Evolutionary conservation across 2,888 invertebrate species (phyloP).

Genomic region (Drosophila aldrichi): DNA sequence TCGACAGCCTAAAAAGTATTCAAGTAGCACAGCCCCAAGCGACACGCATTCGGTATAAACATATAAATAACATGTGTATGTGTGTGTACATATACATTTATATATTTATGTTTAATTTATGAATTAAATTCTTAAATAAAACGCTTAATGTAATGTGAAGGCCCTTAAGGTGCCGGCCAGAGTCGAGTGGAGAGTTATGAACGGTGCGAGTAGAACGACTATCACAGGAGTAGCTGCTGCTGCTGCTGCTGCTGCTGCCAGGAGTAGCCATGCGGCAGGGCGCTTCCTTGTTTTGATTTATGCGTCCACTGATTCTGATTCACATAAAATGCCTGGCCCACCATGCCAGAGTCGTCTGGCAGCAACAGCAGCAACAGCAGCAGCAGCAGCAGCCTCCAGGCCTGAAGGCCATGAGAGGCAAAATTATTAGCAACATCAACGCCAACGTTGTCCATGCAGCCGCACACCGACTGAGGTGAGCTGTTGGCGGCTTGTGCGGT

Average conservation of each 20-base stretch:
- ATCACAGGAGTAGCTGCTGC: constrained; percentile 21
- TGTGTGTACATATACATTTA: background rate
- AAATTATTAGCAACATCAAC: constrained; percentile 65
- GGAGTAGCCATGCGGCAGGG: constrained; percentile 31
- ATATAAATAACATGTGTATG: constrained; percentile 3
- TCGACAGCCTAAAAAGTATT: constrained; percentile 1
- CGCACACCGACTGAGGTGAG: constrained; percentile 54
- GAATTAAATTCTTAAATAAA: constrained; percentile 34
- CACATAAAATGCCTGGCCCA: constrained; percentile 46
- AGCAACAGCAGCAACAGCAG: constrained; percentile 3
- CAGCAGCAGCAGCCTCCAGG: constrained; percentile 4
- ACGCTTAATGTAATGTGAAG: constrained; percentile 25
- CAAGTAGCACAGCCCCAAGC: background rate
- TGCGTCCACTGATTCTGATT: constrained; percentile 58
- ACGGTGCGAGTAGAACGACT: constrained; percentile 8
- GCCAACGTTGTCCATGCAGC: constrained; percentile 35
- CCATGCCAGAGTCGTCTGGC: constrained; percentile 14
- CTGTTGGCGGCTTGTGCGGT: constrained; percentile 57
- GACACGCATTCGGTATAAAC: background rate
- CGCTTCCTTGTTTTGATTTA: constrained; percentile 63
- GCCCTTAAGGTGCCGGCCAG: constrained; percentile 10
- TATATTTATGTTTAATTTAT: constrained; percentile 18
- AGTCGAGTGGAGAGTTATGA: constrained; percentile 5
- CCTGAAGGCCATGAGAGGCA: constrained; percentile 30
- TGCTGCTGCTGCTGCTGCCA: constrained; percentile 1